These are phyloP conservation scores for Lacerta agilis DNA, from an alignment of 2,797 vertebrate genomes.

Conservation along the genomic window DNA sequence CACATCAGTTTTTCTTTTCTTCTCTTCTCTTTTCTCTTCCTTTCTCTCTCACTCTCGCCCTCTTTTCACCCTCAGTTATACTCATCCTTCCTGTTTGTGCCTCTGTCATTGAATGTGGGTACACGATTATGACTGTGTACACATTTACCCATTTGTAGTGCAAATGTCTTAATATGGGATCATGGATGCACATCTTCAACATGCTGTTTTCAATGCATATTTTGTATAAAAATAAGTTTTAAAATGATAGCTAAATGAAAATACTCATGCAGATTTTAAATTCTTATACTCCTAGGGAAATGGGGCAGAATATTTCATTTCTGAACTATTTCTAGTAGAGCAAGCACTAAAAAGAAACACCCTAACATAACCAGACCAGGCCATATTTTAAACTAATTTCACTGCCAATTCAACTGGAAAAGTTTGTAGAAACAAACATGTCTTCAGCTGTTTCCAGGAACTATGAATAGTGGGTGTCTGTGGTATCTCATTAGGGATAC, in stretches of 20 bases:
- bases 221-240: not conserved
- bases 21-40: too few species aligned
- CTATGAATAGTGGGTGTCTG: too few species aligned
- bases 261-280: not conserved
- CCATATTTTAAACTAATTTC: fast-evolving
- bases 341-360: not conserved
- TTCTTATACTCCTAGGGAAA: not conserved
- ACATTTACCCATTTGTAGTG: too few species aligned
- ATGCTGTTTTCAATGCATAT: not conserved
- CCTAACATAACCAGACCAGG: not conserved
- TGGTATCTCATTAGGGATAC: too few species aligned
- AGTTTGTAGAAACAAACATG: too few species aligned
- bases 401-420: too few species aligned
- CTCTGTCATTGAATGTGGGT: not conserved
- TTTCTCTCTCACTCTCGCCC: too few species aligned
- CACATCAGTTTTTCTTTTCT: not conserved
- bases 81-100: not conserved
- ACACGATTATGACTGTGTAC: not conserved
- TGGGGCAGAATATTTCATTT: not conserved
- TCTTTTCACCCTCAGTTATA: too few species aligned
- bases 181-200: too few species aligned
- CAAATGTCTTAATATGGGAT: too few species aligned
- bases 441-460: too few species aligned
- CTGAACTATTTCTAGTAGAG: not conserved
- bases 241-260: not conserved